Evolutionary conservation across 1,140 invertebrate species (phyloP), one percentile per base, ranked within the genome.

Genomic region (Venustaconcha ellipsiformis): DNA sequence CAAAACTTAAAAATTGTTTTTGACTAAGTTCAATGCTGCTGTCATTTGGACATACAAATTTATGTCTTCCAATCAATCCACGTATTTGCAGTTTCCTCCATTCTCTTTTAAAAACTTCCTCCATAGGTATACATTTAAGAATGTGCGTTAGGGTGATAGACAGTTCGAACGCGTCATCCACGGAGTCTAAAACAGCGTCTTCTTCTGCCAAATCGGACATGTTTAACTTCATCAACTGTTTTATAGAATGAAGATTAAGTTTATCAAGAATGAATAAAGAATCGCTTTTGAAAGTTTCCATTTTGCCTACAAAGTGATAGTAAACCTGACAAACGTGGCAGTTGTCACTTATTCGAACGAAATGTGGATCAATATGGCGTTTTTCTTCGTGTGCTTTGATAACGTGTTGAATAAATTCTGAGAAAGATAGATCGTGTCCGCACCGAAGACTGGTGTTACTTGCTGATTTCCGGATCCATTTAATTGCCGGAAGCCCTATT

Each of bases 391-490:
- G 66, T 2, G 74, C 70, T 23, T 72, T 37, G 2, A 85, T 75
- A 15, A 83, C 77, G 62, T 83, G 81, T 57, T 72, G 67, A 55
- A 85, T 73, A 63, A 82, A 85, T 60, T 85, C 83, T 55, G 64
- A 30, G 57, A 85, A 85, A 57, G 80, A 80, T 15, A 83, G 76
- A 69, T 85, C 82, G 57, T 83, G 82, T 13, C 83, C 83, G 60
- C 83, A 85, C 15, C 48, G 15, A 37, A 70, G 30, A 66, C 74
- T 76, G 20, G 18, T n/a, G 13, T 3, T 30, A 60, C 18, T 48
- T 2, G 74, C 37, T 14, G 56, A 65, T 48, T 59, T 14, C 48
- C 68, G 57, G 8, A 59, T 37, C 1, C 17, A 26, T 26, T 30
- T n/a, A 15, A 70, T 70, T 17, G 68, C 67, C 15, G 67, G 67